Evolutionary conservation across 2,113 vertebrate genomes (phyloP), one percentile per base, ranked within the genome.

Genomic region (Gasterosteus aculeatus): DNA sequence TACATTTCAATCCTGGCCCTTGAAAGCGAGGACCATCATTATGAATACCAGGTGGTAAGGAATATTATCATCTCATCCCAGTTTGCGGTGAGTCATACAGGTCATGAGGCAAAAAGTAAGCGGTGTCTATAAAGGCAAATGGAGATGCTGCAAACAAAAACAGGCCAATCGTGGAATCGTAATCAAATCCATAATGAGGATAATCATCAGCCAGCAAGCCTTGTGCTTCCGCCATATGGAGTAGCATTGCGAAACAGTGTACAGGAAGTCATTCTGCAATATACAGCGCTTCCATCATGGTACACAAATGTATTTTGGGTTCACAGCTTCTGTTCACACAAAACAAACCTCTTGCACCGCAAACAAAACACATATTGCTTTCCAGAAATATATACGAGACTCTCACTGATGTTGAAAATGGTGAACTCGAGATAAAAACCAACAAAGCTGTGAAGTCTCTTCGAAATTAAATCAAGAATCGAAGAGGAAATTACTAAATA

Each of bases 1-100:
- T 77, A 83, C 75, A 90, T 85, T 81, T 82, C 80, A 72, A 89
- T 95, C 85, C 91, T 92, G 94, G 94, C 92, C 93, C 91, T 88
- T 94, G 92, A 94, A 94, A 92, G 93, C 89, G 92, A 94, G 93
- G 84, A 84, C 81, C 90, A 91, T 93, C 85, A 93, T 95, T 93
- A 92, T 90, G 94, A 93, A 93, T 89, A 92, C 90, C 81, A 94
- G 93, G 94, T 94, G 89, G 93, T 90, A 90, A 87, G 73, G 86
- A 84, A 86, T 78, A 78, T 81, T 85, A 81, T 82, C 72, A 59
- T 83, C 69, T 91, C 88, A 87, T 92, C 85, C 82, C 81, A 93
- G 88, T 81, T 88, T 87, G 92, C 92, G 90, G 89, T 88, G 80
- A 83, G 72, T 75, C 59, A 60, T 22, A 91, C 90, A 66, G 76